A percentile compares a stretch with the other conserved stretches of the same genome.
phyloP scores from a whole-genome alignment of 2,888 invertebrate species.

The Zelleria hepariella region DNA sequence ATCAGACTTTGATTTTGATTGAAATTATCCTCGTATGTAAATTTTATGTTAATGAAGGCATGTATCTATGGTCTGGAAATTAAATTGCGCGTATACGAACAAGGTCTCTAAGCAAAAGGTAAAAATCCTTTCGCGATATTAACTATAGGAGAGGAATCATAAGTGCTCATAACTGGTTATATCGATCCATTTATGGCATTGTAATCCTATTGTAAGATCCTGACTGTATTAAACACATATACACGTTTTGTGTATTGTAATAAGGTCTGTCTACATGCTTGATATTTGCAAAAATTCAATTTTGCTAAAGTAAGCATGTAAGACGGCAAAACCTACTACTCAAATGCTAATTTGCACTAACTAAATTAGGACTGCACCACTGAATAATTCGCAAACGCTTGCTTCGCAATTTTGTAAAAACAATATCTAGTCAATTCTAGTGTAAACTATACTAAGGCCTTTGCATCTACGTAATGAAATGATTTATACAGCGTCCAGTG shows the following conservation, averaged over 20 bases:
- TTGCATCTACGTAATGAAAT: too few species aligned
- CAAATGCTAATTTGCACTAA: too few species aligned
- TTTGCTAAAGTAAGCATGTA: too few species aligned
- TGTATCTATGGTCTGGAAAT: slow-evolving; percentile 38
- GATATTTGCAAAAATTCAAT: too few species aligned
- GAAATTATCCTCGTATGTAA: background rate
- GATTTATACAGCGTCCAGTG: too few species aligned
- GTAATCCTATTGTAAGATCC: slow-evolving; percentile 63
- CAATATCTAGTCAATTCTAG: too few species aligned
- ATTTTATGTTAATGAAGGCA: background rate
- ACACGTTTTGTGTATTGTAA: slow-evolving; percentile 13
- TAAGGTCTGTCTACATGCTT: too few species aligned
- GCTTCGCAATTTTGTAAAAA: too few species aligned
- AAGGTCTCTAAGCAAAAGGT: slow-evolving; percentile 56
- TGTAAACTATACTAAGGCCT: too few species aligned
- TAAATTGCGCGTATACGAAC: slow-evolving; percentile 51
- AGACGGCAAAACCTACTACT: too few species aligned
- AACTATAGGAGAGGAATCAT: slow-evolving; percentile 46
- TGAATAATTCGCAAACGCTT: too few species aligned
- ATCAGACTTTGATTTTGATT: slow-evolving; percentile 9
- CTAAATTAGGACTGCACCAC: too few species aligned
- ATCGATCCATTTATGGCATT: slow-evolving; percentile 55
- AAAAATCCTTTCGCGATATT: slow-evolving; percentile 36
- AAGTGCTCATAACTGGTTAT: slow-evolving; percentile 66
- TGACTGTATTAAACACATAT: slow-evolving; percentile 18